Conservation (phyloP, 2,888 invertebrate genomes). For the Drosophila engyochracea region DNA sequence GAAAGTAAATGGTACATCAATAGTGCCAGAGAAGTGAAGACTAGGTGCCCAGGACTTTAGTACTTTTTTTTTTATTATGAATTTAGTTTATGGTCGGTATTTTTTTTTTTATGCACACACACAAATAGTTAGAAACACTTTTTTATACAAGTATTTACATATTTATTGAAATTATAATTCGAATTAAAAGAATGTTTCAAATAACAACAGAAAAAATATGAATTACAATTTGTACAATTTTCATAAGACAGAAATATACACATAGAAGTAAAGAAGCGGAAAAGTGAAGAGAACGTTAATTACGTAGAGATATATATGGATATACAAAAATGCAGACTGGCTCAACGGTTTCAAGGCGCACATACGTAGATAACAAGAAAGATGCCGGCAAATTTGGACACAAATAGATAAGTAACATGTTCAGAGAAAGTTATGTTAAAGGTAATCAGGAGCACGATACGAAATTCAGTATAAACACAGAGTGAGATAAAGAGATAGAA, state of each 20-base stretch:
- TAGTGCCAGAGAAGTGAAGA: constrained; percentile 44
- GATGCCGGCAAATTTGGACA: constrained; percentile 54
- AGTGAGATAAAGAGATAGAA: constrained; percentile 29
- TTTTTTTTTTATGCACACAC: constrained; percentile 52
- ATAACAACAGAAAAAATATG: constrained; percentile 27
- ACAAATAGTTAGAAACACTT: constrained; percentile 50
- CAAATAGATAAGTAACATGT: constrained; percentile 41
- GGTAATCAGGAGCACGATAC: constrained; percentile 27
- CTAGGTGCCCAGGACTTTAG: constrained; percentile 49
- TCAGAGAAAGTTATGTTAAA: constrained; percentile 30
- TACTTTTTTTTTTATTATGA: constrained; percentile 9
- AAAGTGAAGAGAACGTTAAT: constrained; percentile 41
- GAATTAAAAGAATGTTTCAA: constrained; percentile 34
- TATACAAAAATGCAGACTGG: constrained; percentile 73
- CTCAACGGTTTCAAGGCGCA: constrained; percentile 70
- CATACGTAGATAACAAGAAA: constrained; percentile 66
- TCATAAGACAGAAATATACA: constrained; percentile 57
- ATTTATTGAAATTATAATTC: constrained; percentile 46
- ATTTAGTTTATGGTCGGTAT: constrained; percentile 24
- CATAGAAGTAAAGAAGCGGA: constrained; percentile 55
- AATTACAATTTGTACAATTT: constrained; percentile 51
- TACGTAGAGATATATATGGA: constrained; percentile 40
- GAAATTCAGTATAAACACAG: constrained; percentile 21
- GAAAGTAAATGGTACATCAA: constrained; percentile 39
- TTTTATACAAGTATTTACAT: constrained; percentile 43